Conservation (phyloP, 1,140 invertebrate species). For the Cylas formicarius region DNA sequence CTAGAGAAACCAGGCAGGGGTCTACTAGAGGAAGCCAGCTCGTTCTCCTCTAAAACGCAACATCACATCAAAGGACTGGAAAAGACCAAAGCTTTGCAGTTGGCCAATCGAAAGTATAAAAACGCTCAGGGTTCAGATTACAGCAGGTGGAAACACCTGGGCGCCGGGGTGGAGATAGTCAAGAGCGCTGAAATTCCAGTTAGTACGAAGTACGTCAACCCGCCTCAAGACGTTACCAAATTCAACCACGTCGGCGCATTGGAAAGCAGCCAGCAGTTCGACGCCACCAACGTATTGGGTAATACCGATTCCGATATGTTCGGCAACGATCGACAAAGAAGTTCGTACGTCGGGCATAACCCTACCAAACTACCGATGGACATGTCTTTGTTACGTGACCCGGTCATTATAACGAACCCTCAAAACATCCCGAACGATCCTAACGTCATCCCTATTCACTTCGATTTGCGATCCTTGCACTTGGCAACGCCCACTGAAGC, state of each 20-base stretch:
- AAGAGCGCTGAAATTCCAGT: constrained; percentile 22
- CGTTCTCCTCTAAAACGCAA: constrained; percentile 19
- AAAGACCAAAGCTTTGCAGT: constrained; percentile 7
- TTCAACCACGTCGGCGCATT: constrained; percentile 31
- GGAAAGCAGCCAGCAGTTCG: constrained; percentile 27
- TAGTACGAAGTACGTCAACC: constrained; percentile 1
- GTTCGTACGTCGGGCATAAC: neutral
- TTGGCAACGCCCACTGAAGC: too few relatives aligned
- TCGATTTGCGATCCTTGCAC: too few relatives aligned
- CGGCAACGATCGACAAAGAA: too few relatives aligned
- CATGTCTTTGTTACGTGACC: constrained; percentile 21
- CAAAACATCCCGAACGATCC: constrained; percentile 10
- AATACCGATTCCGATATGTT: constrained; percentile 3
- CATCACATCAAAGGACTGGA: constrained; percentile 15
- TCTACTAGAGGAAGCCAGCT: too few relatives aligned
- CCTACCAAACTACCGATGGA: constrained; percentile 18
- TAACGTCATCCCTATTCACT: too few relatives aligned
- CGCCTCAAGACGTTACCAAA: constrained; percentile 11
- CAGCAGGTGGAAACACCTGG: constrained; percentile 27
- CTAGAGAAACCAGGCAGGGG: constrained; percentile 5
- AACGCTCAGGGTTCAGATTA: constrained; percentile 13
- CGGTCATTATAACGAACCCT: constrained; percentile 8
- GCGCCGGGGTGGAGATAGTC: constrained; percentile 30
- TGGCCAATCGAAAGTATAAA: constrained; percentile 6
- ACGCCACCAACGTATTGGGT: constrained; percentile 26